These are phyloP conservation scores for Bombus turneri DNA, from an alignment of 1,140 invertebrate species.

Conservation along the genomic window DNA sequence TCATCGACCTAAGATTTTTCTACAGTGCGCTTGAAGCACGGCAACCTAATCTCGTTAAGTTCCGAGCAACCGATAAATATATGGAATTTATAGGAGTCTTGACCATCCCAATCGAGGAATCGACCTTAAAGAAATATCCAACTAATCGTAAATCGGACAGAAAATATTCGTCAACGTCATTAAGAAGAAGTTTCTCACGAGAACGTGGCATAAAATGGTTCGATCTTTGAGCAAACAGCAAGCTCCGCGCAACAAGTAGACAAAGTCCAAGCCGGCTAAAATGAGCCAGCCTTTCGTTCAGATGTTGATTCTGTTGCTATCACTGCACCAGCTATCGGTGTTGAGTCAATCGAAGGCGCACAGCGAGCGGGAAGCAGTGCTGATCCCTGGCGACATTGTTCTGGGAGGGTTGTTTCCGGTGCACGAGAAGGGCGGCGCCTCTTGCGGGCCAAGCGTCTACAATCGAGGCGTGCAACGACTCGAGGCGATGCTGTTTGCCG, in stretches of 20 bases:
- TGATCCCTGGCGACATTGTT: slow-evolving; percentile 87
- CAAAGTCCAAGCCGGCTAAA: slow-evolving; percentile 47
- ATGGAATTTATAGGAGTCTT: neutral
- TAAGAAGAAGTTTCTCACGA: neutral
- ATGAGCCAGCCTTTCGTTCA: slow-evolving; percentile 61
- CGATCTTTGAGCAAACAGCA: slow-evolving; percentile 19
- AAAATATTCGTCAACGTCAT: too few species aligned
- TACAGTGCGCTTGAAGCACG: neutral
- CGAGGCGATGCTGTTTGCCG: slow-evolving; percentile 92
- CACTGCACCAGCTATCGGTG: slow-evolving; percentile 47
- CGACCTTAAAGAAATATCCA: neutral
- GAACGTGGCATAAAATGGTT: slow-evolving; percentile 18
- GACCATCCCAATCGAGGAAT: neutral
- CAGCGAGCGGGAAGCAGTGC: slow-evolving; percentile 73
- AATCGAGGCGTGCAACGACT: slow-evolving; percentile 91
- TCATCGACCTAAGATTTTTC: slow-evolving; percentile 11
- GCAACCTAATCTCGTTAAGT: neutral
- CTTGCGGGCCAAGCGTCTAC: slow-evolving; percentile 88
- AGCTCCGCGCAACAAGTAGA: neutral
- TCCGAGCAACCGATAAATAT: neutral
- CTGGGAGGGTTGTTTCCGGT: slow-evolving; percentile 91
- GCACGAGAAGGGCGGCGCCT: slow-evolving; percentile 86
- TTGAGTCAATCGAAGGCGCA: slow-evolving; percentile 50
- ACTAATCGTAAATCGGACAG: neutral
- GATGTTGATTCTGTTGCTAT: slow-evolving; percentile 58